Percentiles rank a stretch among this genome's conserved stretches.
phyloP scores from a whole-genome alignment of 2,113 vertebrate species.

The Phyllopteryx taeniolatus region DNA sequence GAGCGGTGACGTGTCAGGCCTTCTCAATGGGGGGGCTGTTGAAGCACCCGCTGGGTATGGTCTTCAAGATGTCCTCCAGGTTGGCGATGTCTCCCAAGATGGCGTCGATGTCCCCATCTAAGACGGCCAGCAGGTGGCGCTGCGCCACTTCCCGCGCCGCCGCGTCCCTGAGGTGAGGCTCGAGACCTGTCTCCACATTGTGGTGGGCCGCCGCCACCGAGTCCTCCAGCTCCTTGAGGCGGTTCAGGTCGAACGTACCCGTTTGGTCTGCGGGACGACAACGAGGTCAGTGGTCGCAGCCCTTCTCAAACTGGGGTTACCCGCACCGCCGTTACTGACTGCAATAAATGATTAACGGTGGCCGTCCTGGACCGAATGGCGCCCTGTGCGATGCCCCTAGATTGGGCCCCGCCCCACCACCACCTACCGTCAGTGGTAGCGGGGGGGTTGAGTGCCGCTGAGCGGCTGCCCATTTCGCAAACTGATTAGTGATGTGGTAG shows the following conservation, averaged over 20 bases:
- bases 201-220: conserved; percentile 48
- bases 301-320: background rate
- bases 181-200: conserved; percentile 66
- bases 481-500: too few species aligned
- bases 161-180: conserved; percentile 69
- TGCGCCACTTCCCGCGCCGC: conserved; percentile 69
- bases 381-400: too few species aligned
- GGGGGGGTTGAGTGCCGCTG: too few species aligned
- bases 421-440: too few species aligned
- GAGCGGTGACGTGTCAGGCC: conserved; percentile 62
- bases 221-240: conserved; percentile 62
- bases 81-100: conserved; percentile 83
- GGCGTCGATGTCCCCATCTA: conserved; percentile 76
- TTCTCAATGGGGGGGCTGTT: conserved; percentile 81
- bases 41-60: conserved; percentile 81
- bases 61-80: conserved; percentile 79
- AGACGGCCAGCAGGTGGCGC: conserved; percentile 42
- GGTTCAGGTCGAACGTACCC: conserved; percentile 65
- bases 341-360: too few species aligned
- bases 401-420: too few species aligned
- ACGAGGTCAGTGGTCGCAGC: background rate
- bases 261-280: conserved; percentile 66
- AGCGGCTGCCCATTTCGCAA: too few species aligned
- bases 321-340: background rate
- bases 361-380: too few species aligned